A percentile compares a stretch with the other conserved stretches of the same genome.
Conservation (phyloP, 2,113 vertebrate species). For the Trogon melanurus region DNA sequence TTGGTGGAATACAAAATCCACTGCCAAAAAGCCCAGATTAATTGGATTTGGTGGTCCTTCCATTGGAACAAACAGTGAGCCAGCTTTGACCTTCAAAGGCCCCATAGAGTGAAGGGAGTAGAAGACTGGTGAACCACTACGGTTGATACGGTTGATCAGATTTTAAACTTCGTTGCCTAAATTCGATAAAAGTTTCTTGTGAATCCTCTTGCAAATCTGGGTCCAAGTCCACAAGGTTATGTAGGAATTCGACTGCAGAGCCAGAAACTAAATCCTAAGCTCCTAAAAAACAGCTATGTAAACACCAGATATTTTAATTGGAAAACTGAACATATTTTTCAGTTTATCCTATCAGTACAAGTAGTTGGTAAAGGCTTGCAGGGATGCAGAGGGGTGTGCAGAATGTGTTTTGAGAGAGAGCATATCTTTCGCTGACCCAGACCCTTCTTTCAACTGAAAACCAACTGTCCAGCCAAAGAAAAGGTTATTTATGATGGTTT, state of each 20-base stretch:
- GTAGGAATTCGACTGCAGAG: neutral
- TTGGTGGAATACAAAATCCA: neutral
- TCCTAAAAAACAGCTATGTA: neutral
- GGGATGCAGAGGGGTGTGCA: neutral
- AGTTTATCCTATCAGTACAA: slow-evolving; percentile 7
- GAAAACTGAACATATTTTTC: slow-evolving; percentile 27
- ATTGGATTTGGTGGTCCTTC: neutral
- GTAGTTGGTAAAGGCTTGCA: neutral
- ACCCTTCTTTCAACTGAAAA: neutral
- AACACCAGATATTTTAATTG: neutral
- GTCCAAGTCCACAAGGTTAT: neutral
- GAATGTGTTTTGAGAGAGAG: neutral
- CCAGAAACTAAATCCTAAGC: neutral
- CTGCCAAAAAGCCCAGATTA: neutral
- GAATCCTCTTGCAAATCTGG: neutral
- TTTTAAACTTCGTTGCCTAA: neutral
- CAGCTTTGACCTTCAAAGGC: neutral
- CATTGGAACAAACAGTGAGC: neutral
- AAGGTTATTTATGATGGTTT: neutral
- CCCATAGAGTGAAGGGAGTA: neutral
- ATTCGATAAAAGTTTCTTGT: neutral
- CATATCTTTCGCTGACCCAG: neutral
- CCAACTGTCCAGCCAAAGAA: neutral
- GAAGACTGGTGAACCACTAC: neutral
- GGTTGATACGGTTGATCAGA: neutral